A percentile compares a stretch with the other conserved stretches of the same genome.
These are phyloP conservation scores for Melanerpes aurifrons DNA, from an alignment of 2,113 vertebrate species.

Conservation along the genomic window DNA sequence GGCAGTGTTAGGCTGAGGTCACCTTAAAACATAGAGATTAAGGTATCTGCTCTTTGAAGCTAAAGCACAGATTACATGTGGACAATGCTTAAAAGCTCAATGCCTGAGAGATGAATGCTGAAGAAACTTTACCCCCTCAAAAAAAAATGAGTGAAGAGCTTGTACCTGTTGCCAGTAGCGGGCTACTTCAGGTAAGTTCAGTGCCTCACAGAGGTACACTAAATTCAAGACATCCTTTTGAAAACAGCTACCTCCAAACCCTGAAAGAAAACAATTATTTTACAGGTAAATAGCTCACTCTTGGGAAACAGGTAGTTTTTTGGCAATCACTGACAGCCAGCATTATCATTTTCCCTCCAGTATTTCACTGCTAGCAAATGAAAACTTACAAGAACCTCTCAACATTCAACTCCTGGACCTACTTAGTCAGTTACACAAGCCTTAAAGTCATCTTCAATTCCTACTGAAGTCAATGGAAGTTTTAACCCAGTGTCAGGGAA, in stretches of 20 bases:
- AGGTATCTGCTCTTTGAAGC: neutral
- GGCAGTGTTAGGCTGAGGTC: neutral
- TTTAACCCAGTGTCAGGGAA: neutral
- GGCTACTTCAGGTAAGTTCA: slow-evolving; percentile 96
- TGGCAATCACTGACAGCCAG: neutral
- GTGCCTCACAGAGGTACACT: slow-evolving; percentile 95
- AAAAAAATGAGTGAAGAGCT: neutral
- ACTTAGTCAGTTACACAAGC: neutral
- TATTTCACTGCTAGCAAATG: neutral
- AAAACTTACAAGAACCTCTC: neutral
- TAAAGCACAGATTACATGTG: neutral
- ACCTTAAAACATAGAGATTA: neutral
- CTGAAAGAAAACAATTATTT: slow-evolving; percentile 67
- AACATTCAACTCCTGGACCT: neutral
- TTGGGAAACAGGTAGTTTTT: neutral
- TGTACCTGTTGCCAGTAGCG: slow-evolving; percentile 97
- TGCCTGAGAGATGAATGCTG: neutral
- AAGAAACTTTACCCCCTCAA: neutral
- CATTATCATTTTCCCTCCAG: neutral
- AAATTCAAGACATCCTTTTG: slow-evolving; percentile 98
- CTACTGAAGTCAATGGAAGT: neutral
- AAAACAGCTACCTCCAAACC: slow-evolving; percentile 98
- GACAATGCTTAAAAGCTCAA: neutral
- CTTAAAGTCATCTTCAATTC: neutral
- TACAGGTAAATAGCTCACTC: neutral